Percentiles rank a stretch among this genome's conserved stretches.
These are phyloP conservation scores for Tanytarsus gracilentus DNA, from an alignment of 2,888 invertebrate species.

Conservation along the genomic window DNA sequence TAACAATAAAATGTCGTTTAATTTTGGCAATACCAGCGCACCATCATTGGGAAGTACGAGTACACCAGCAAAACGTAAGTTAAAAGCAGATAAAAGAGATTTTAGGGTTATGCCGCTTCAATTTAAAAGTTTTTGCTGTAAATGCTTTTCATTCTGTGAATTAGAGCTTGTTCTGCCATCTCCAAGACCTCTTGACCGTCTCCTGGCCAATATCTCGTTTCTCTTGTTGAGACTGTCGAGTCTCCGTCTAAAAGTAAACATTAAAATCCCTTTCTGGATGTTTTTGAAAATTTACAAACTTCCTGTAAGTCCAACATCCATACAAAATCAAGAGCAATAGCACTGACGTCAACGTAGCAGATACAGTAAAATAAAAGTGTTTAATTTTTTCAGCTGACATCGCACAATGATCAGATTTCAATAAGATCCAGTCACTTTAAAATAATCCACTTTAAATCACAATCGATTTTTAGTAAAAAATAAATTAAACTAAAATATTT, in stretches of 20 bases:
- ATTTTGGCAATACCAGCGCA: constrained; percentile 38
- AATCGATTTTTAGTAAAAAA: not conserved
- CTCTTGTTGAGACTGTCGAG: constrained; percentile 5
- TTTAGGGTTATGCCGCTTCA: not conserved
- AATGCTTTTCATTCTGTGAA: constrained; percentile 9
- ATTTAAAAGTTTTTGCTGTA: constrained; percentile 7
- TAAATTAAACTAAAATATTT: too few relatives aligned
- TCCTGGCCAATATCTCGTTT: not conserved
- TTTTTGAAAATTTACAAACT: not conserved
- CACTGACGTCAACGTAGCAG: not conserved
- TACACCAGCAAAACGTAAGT: constrained; percentile 50
- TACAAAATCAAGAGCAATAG: constrained; percentile 9
- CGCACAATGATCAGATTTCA: not conserved
- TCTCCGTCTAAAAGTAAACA: constrained; percentile 1
- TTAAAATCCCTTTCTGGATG: not conserved
- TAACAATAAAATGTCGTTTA: constrained; percentile 38
- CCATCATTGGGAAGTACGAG: constrained; percentile 46
- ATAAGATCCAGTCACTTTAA: too few relatives aligned
- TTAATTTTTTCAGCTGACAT: constrained; percentile 26
- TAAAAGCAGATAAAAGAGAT: not conserved
- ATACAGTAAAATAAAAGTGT: constrained; percentile 16
- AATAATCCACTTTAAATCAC: too few relatives aligned
- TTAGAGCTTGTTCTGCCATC: not conserved
- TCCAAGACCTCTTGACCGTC: not conserved
- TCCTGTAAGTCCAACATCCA: constrained; percentile 16